Conservation (phyloP, 2,797 vertebrate species). For the Aphelocoma californica region DNA sequence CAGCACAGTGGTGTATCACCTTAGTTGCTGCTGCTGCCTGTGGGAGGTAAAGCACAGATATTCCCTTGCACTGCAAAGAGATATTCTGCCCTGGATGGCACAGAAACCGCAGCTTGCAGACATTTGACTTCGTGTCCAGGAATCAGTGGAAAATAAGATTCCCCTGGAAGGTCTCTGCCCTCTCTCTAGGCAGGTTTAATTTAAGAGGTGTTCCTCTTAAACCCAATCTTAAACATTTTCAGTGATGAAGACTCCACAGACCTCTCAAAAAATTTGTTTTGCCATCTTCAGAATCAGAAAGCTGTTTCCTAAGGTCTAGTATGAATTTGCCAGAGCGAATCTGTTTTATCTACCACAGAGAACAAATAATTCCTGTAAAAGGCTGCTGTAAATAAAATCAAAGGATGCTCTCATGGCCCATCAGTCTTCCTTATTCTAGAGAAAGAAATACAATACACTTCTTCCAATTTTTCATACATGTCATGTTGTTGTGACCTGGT, state of each 20-base stretch:
- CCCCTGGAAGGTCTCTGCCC: neutral
- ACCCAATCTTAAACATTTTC: slow-evolving; percentile 7
- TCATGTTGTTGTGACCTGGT: slow-evolving; percentile 31
- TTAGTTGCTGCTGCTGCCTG: neutral
- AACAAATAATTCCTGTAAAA: slow-evolving; percentile 54
- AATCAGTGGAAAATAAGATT: slow-evolving; percentile 19
- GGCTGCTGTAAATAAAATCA: slow-evolving; percentile 55
- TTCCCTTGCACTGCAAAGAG: neutral
- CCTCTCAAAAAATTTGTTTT: neutral
- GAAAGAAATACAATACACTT: slow-evolving; percentile 15
- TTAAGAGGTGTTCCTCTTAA: slow-evolving; percentile 10
- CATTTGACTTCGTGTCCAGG: neutral
- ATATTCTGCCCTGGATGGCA: neutral
- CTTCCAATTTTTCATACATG: slow-evolving; percentile 41
- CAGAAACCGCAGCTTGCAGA: neutral
- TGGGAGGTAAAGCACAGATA: neutral
- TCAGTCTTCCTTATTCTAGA: slow-evolving; percentile 46
- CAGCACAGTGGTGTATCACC: neutral
- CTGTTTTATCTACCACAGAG: neutral
- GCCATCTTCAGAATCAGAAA: neutral
- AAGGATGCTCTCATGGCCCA: slow-evolving; percentile 16
- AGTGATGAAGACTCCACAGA: neutral
- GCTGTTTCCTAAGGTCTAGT: neutral
- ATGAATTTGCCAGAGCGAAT: slow-evolving; percentile 11
- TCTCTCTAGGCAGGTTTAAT: neutral